These are phyloP conservation scores for Acanthis flammea DNA, from an alignment of 2,797 vertebrate genomes.

Conservation along the genomic window DNA sequence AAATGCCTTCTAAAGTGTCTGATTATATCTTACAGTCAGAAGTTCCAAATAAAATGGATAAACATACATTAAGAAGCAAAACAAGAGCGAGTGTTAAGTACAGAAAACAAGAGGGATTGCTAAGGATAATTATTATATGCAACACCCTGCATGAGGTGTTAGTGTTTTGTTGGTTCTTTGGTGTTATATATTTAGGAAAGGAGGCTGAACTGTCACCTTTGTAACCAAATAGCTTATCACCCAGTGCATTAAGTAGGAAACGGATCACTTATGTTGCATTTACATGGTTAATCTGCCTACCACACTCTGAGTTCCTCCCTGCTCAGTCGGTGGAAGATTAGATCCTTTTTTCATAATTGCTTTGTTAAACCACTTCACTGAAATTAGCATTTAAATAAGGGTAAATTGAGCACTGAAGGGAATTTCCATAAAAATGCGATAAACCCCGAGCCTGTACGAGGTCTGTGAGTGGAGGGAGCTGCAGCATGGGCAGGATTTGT, in stretches of 20 bases:
- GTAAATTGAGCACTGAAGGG: slow-evolving; percentile 17
- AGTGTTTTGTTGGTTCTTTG: neutral
- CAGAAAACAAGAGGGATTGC: neutral
- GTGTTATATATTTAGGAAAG: neutral
- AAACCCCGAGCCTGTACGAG: neutral
- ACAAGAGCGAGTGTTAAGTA: neutral
- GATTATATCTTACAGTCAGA: slow-evolving; percentile 26
- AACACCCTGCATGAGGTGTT: neutral
- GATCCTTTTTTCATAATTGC: slow-evolving; percentile 47
- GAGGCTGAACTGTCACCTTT: neutral
- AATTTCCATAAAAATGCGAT: slow-evolving; percentile 13
- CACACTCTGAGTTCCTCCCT: neutral
- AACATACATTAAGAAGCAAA: slow-evolving; percentile 40
- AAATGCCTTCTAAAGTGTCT: slow-evolving; percentile 3
- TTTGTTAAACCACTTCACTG: slow-evolving; percentile 56
- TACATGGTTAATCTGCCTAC: slow-evolving; percentile 15
- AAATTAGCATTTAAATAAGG: slow-evolving; percentile 64
- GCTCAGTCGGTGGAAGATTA: slow-evolving; percentile 12
- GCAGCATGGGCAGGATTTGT: neutral
- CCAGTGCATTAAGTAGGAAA: neutral
- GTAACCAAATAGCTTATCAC: neutral
- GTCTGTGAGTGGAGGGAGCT: neutral
- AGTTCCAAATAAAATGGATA: slow-evolving; percentile 31
- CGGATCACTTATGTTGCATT: neutral
- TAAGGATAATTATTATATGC: neutral